Base-by-base conservation (phyloP, 2,797 vertebrate genomes). In the Luscinia megarhynchos region DNA sequence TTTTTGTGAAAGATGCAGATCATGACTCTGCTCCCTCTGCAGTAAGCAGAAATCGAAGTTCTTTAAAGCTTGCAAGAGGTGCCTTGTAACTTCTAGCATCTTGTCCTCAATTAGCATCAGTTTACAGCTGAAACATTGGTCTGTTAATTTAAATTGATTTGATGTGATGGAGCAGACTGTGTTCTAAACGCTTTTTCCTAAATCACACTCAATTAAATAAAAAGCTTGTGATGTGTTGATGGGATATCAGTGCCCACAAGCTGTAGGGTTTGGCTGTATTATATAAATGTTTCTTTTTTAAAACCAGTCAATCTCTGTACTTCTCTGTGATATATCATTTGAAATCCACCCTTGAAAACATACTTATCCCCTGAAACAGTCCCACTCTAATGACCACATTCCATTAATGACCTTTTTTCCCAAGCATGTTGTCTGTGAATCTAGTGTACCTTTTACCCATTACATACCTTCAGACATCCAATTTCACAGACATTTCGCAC, bases 141-240 rank as follows among this genome's bases (percentile, higher is more conserved):
- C 69, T 84, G 89, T 93, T 94, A 85, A 92, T 94, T 92, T 93
- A 84, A 95, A 95, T 92, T 92, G 46, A 90, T 86, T 90, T 86
- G 57, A 94, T 87, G 46, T 48, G 59, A 89, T 72, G 58, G 55
- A 76, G 86, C 50, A 93, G 91, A 87, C 68, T 87, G 90, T 92
- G 83, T 92, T 94, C 84, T 94, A 94, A 96, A 87, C 86, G 86
- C 38, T 94, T 95, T 82, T 82, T 55, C 36, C 51, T 59, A 91
- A 63, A 95, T 95, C 92, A 88, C 38, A 80, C 64, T 81, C 89
- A 73, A 83, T 89, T 94, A 90, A 92, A 94, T 80, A 93, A 78
- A 94, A 92, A 86, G 48, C 78, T 89, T 94, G 82, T 73, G 81
- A 94, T 95, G 70, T 58, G 93, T 81, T 91, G 72, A 67, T 64